Evolutionary conservation across 2,113 vertebrate species (phyloP), one percentile per base, ranked within the genome.

Genomic region (Epinephelus cyanopodus): DNA sequence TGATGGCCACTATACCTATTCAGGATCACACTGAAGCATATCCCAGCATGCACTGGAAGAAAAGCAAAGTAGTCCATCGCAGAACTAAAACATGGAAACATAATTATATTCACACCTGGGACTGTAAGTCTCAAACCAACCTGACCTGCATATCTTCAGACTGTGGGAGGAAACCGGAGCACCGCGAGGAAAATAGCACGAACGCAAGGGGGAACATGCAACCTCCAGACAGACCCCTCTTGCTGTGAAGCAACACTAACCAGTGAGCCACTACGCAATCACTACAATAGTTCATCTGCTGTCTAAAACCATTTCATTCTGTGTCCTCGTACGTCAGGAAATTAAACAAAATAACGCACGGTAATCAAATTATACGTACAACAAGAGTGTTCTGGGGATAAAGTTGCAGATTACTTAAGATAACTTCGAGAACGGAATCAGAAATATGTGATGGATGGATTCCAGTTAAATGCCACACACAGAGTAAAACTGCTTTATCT

Each of bases 111-210:
- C 56, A 65, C 73, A 74, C 45, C 65, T 76, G 61, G 25, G 47
- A 63, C 58, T 54, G 63, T 37, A 58, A 62, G 50, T 76, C 14
- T 81, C 48, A 60, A 57, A 62, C 61, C 52, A 50, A 70, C 27
- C 48, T 64, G 42, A 81, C 47, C 60, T 62, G 48, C 48, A 7
- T 23, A 62, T 79, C 50, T 50, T 58, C 9, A 2, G 12, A 74
- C 79, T 66, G 33, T 15, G 47, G 25, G 56, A 69, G 56, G 76
- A 74, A 90, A 83, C 64, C 19, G 14, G 65, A 85, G 70, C 57
- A 27, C 37, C 42, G 2, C 7, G 14, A 75, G 62, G 65, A 81
- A 64, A 50, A 63, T 8, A 6, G 3, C 6, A 42, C 33, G 50
- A 19, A 45, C 6, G 21, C 4, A 11, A 47, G n/a, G n/a, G 15